A percentile compares a stretch with the other conserved stretches of the same genome.
Evolutionary conservation across 2,113 vertebrate species (phyloP).

Genomic region (Ciconia stormi): DNA sequence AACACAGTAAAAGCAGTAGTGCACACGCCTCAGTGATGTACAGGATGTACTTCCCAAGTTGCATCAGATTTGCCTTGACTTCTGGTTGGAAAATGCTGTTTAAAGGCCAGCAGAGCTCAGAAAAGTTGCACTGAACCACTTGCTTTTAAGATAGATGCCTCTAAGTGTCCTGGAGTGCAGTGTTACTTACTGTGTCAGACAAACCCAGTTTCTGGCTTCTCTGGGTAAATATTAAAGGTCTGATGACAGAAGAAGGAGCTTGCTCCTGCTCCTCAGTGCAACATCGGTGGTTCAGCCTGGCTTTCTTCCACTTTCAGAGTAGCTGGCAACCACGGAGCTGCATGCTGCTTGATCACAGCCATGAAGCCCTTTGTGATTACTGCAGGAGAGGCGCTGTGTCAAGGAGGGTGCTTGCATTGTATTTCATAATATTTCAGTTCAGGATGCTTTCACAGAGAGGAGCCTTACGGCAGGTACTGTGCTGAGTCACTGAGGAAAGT

Average conservation of each 20-base stretch:
- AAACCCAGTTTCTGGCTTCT: not conserved
- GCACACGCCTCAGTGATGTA: not conserved
- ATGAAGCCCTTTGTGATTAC: not conserved
- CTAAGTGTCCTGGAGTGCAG: not conserved
- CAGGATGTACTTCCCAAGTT: not conserved
- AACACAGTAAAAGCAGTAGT: not conserved
- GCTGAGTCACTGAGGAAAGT: not conserved
- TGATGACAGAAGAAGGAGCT: not conserved
- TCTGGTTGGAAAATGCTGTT: conserved; percentile 1
- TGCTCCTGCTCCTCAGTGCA: not conserved
- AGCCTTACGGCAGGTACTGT: not conserved
- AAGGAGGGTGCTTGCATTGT: not conserved
- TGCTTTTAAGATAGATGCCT: not conserved
- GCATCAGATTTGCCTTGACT: not conserved
- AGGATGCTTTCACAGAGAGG: not conserved
- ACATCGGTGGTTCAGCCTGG: not conserved
- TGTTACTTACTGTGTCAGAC: not conserved
- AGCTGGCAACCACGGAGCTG: not conserved
- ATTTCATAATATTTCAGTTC: not conserved
- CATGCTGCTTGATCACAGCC: rapidly evolving
- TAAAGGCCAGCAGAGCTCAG: not conserved
- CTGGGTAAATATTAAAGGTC: not conserved
- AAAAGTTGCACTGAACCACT: not conserved
- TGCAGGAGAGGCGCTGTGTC: not conserved
- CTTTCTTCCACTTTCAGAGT: not conserved